Percentiles rank a stretch among this genome's conserved stretches.
phyloP scores from a whole-genome alignment of 2,888 invertebrate genomes.

The Aethes cnicana region DNA sequence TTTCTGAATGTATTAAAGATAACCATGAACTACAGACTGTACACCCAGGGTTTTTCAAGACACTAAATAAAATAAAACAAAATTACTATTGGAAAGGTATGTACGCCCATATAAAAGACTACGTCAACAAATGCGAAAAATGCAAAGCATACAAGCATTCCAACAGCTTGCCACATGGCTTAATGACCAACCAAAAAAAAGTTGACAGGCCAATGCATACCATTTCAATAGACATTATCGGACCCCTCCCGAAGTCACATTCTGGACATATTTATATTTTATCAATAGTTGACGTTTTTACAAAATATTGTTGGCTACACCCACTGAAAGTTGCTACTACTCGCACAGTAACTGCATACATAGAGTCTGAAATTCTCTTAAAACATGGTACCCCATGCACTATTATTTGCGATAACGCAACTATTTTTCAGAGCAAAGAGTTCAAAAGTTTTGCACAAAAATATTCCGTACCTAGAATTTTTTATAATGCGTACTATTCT shows the following conservation, averaged over 20 bases:
- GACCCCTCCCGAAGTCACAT: not conserved
- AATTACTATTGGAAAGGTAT: conserved; percentile 5
- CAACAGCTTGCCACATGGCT: not conserved
- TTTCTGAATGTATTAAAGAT: conserved; percentile 2
- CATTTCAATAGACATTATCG: not conserved
- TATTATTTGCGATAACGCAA: not conserved
- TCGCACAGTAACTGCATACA: not conserved
- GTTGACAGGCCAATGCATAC: not conserved
- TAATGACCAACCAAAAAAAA: conserved; percentile 2
- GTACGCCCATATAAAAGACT: not conserved
- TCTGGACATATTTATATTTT: conserved; percentile 7
- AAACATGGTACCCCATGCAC: not conserved
- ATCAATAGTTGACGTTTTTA: conserved; percentile 4
- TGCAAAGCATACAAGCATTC: conserved; percentile 7
- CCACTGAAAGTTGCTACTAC: not conserved
- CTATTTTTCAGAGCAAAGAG: not conserved
- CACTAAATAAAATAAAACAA: not conserved
- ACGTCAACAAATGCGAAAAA: not conserved
- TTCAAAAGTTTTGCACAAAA: not conserved
- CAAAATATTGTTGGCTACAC: conserved; percentile 6
- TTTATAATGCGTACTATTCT: conserved; percentile 1
- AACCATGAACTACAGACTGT: not conserved
- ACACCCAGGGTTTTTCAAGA: conserved; percentile 2
- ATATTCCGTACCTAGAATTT: not conserved
- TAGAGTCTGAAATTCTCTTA: not conserved